Percentiles rank a stretch among this genome's conserved stretches.
Conservation (phyloP, 2,888 invertebrate species). For the Aspidiotus destructor region DNA sequence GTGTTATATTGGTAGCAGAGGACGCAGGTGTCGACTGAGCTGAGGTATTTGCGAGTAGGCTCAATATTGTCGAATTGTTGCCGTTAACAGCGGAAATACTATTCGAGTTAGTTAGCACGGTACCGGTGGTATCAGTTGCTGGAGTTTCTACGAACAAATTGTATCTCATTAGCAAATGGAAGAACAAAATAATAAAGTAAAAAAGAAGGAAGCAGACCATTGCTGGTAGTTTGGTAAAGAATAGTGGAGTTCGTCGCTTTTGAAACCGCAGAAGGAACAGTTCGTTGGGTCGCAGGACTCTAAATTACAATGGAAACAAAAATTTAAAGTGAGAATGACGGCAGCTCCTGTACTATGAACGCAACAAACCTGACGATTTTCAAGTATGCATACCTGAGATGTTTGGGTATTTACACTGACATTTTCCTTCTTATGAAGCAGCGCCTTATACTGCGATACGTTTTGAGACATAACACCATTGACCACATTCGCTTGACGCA, state of each 20-base stretch:
- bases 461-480: constrained; percentile 16
- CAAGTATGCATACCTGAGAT: constrained; percentile 13
- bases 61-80: constrained; percentile 26
- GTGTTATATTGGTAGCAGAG: constrained; percentile 18
- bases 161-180: no score
- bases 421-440: constrained; percentile 19
- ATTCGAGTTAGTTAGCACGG: background rate
- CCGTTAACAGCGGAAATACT: constrained; percentile 14
- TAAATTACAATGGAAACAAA: background rate
- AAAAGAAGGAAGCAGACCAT: background rate
- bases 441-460: constrained; percentile 21
- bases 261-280: constrained; percentile 21
- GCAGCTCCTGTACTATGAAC: no score
- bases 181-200: background rate
- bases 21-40: constrained; percentile 18
- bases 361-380: no score
- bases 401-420: background rate
- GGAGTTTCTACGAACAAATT: constrained; percentile 4
- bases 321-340: no score
- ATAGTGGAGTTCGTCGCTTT: constrained; percentile 17
- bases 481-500: constrained; percentile 17
- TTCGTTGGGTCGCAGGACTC: constrained; percentile 10
- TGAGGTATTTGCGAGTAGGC: constrained; percentile 13
- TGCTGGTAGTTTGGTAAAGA: constrained; percentile 19
- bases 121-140: background rate